Evolutionary conservation across 2,113 vertebrate species (phyloP), one percentile per base, ranked within the genome.

Genomic region (Gadus macrocephalus): DNA sequence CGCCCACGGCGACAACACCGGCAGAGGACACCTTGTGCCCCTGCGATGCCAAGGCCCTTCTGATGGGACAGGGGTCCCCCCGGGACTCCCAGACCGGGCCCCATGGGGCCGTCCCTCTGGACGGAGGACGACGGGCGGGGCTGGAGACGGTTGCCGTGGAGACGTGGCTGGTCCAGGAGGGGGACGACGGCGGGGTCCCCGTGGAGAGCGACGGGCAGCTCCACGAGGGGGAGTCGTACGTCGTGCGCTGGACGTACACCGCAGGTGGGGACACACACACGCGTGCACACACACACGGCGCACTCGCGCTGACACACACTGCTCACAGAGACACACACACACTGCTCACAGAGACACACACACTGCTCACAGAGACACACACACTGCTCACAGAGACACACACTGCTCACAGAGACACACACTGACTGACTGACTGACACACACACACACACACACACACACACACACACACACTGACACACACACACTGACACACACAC

Each of bases 191-290:
- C 9, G 79, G 85, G 53, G 56, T 86, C 8, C 75, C 81, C 0
- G 53, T 89, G 49, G 84, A 89, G 71, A 89, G 85, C 75, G 65
- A 64, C 0, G 90, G 91, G 1, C 93, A 93, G 80, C 86, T 94
- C 16, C 81, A 91, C 15, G 90, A 93, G 64, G 88, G 81, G 19
- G 89, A 91, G 69, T 87, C 91, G 1, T 93, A 93, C 22, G 82
- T 91, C 70, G 38, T 93, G 58, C 80, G 87, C 80, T 92, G 91
- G 92, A 91, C 72, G 0, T 92, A 91, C 80, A 71, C 4, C 62
- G 22, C 60, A 25, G 17, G 22, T 19, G 19, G 17, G 20, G 17
- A 62, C 60, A 22, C 60, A 62, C 60, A 62, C 60, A 22, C 60
- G 25, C 60, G 25, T 20, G 25, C 60, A 25, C 60, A 62, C 60